These are phyloP conservation scores for Clunio marinus DNA, from an alignment of 2,888 invertebrate species.

Conservation along the genomic window DNA sequence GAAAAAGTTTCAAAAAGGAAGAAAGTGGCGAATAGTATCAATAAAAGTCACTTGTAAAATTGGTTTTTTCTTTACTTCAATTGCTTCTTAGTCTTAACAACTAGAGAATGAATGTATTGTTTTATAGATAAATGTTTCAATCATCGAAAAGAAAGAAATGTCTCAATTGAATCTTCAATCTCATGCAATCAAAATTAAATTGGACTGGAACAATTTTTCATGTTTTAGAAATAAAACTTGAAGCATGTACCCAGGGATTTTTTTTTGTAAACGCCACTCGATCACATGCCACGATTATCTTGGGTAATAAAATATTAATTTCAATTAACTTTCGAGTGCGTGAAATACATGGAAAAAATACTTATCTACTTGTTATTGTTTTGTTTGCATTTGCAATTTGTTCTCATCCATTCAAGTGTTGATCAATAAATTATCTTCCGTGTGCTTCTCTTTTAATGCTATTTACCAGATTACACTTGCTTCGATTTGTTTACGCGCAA, in stretches of 20 bases:
- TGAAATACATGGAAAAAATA: slow-evolving; percentile 1
- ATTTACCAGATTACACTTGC: slow-evolving; percentile 28
- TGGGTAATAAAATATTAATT: slow-evolving; percentile 19
- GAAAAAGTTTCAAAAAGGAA: neutral
- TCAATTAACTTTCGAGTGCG: slow-evolving; percentile 37
- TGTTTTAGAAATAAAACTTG: neutral
- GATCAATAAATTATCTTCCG: slow-evolving; percentile 38
- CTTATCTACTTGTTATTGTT: neutral
- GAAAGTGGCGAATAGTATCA: neutral
- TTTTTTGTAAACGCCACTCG: slow-evolving; percentile 10
- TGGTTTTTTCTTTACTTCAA: neutral
- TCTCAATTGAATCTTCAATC: too few species aligned
- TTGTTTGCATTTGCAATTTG: slow-evolving; percentile 5
- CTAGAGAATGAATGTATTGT: too few species aligned
- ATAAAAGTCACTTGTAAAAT: neutral
- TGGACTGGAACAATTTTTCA: too few species aligned
- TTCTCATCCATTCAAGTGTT: slow-evolving; percentile 36
- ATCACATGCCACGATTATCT: slow-evolving; percentile 19
- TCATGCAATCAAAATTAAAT: too few species aligned
- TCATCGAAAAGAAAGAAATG: neutral
- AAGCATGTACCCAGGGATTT: neutral
- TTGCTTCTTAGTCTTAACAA: neutral
- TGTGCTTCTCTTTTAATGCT: neutral
- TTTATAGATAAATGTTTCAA: neutral
- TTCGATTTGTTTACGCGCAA: neutral